A percentile compares a stretch with the other conserved stretches of the same genome.
Evolutionary conservation across 2,797 vertebrate genomes (phyloP).

Genomic region (Lithobates pipiens): DNA sequence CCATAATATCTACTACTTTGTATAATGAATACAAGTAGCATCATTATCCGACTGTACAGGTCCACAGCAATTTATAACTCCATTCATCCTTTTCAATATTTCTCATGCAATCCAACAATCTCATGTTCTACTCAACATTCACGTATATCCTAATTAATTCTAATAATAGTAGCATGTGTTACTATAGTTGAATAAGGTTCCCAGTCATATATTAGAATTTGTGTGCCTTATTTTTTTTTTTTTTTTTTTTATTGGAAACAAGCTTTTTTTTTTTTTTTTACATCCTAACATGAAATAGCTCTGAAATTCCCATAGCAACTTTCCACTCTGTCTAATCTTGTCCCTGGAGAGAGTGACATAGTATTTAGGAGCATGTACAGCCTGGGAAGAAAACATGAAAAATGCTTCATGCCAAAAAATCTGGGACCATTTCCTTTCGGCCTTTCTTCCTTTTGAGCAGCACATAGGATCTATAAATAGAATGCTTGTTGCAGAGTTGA

Average conservation of each 20-base stretch:
- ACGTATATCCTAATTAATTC: no score
- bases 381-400: conserved; percentile 73
- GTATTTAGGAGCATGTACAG: conserved; percentile 77
- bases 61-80: not conserved
- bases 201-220: not conserved
- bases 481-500: not conserved
- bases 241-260: not conserved
- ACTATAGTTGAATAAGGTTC: conserved; percentile 26
- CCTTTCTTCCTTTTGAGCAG: not conserved
- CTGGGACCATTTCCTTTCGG: not conserved
- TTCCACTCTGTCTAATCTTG: conserved; percentile 74
- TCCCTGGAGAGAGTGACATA: conserved; percentile 74
- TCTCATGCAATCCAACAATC: no score
- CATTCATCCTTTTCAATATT: not conserved
- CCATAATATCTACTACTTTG: no score
- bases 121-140: no score
- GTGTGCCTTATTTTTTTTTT: no score
- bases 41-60: no score
- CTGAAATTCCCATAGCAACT: conserved; percentile 79
- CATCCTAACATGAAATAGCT: conserved; percentile 76
- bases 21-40: no score
- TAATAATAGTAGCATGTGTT: not conserved
- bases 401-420: conserved; percentile 65
- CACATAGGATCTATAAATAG: conserved; percentile 40
- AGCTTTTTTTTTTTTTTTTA: conserved; percentile 11